Conservation (phyloP, 2,888 invertebrate genomes). For the Minunthozetes semirufus region DNA sequence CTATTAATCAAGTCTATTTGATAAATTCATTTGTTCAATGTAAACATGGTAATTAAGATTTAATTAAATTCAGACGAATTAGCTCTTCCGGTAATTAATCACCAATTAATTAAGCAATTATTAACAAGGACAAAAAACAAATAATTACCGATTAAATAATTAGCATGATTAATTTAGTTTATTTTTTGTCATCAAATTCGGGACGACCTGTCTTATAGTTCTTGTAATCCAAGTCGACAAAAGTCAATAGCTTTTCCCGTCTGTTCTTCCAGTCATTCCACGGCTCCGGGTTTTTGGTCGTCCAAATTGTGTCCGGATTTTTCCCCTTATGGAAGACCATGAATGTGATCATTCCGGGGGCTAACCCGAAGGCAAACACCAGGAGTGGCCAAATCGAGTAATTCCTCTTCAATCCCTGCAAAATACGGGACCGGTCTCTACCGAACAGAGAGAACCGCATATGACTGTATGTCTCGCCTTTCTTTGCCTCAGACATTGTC, state of each 20-base stretch:
- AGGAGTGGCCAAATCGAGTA: constrained; percentile 14
- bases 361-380: constrained; percentile 1
- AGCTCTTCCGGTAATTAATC: no score
- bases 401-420: not conserved
- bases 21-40: no score
- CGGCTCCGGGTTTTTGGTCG: not conserved
- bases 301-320: constrained; percentile 12
- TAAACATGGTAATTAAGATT: no score
- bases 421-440: not conserved
- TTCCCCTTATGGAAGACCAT: constrained; percentile 3
- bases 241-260: constrained; percentile 11
- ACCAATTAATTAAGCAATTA: no score
- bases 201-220: not conserved
- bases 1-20: no score
- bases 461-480: constrained; percentile 27
- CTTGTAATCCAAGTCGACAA: constrained; percentile 17
- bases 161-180: not conserved
- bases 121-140: no score
- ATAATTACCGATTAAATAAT: not conserved
- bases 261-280: constrained; percentile 19
- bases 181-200: not conserved
- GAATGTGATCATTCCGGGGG: not conserved
- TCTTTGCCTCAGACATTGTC: not conserved
- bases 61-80: no score
- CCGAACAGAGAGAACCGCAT: not conserved